Conservation (phyloP, 2,113 vertebrate genomes). For the Dendropsophus ebraccatus region DNA sequence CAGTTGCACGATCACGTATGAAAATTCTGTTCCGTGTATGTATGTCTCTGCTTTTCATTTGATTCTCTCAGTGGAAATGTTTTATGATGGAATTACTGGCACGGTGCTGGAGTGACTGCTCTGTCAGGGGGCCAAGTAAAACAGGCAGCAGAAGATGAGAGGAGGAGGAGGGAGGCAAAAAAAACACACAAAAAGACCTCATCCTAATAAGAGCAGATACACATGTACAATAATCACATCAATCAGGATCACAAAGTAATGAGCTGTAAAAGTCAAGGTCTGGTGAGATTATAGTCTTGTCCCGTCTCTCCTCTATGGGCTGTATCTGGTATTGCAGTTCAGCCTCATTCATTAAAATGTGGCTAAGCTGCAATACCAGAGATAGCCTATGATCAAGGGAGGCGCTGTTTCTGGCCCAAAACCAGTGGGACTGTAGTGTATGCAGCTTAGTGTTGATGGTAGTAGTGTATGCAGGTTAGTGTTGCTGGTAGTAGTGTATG, state of each 20-base stretch:
- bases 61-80: slow-evolving; percentile 32
- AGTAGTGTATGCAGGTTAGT: too few relatives aligned
- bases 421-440: too few relatives aligned
- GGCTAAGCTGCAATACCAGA: too few relatives aligned
- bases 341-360: too few relatives aligned
- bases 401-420: neutral
- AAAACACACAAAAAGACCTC: neutral
- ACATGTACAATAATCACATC: neutral
- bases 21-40: neutral
- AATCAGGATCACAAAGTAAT: neutral
- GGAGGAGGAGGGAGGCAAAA: neutral
- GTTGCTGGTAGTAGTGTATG: too few relatives aligned
- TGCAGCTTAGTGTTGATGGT: too few relatives aligned
- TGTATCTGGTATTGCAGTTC: too few relatives aligned
- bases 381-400: neutral
- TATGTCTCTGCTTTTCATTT: slow-evolving; percentile 1
- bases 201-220: neutral
- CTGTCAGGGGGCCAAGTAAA: slow-evolving; percentile 8
- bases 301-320: neutral
- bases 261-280: neutral
- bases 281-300: neutral
- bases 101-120: neutral
- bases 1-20: neutral
- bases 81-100: slow-evolving; percentile 44
- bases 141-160: slow-evolving; percentile 1